Conservation (phyloP, 2,113 vertebrate genomes). For the Hippocampus abdominalis region DNA sequence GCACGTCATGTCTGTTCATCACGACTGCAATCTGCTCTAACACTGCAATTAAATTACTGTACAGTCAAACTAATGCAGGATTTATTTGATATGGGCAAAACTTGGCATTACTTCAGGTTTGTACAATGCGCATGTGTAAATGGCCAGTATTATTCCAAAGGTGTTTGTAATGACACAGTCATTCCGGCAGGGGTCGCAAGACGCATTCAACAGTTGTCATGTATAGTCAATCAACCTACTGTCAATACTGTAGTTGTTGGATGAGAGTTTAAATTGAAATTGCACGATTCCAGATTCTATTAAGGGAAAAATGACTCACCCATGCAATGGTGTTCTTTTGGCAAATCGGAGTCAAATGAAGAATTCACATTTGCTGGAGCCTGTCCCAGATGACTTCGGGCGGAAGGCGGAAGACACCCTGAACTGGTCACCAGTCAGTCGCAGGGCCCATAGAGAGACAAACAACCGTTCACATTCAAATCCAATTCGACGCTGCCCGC, state of each 20-base stretch:
- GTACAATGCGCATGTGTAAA: background rate
- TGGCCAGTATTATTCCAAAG: background rate
- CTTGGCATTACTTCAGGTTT: background rate
- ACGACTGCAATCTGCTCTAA: background rate
- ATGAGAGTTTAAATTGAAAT: background rate
- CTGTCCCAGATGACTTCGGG: too few relatives aligned
- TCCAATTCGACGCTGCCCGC: too few relatives aligned
- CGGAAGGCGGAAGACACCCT: too few relatives aligned
- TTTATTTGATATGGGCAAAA: background rate
- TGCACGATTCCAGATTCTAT: background rate
- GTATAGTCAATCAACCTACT: background rate
- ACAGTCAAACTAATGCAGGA: background rate
- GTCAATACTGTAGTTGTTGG: background rate
- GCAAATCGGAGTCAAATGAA: too few relatives aligned
- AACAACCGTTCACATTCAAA: too few relatives aligned
- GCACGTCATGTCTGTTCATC: background rate
- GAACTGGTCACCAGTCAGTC: too few relatives aligned
- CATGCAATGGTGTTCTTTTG: too few relatives aligned
- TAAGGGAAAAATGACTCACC: too few relatives aligned
- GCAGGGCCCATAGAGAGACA: too few relatives aligned
- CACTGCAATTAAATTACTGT: background rate
- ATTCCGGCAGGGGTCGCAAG: slow-evolving; percentile 47
- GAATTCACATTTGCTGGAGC: too few relatives aligned
- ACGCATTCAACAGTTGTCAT: slow-evolving; percentile 32
- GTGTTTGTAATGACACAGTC: slow-evolving; percentile 13